These are phyloP conservation scores for Bombus pyrosoma DNA, from an alignment of 1,140 invertebrate genomes.

Conservation along the genomic window DNA sequence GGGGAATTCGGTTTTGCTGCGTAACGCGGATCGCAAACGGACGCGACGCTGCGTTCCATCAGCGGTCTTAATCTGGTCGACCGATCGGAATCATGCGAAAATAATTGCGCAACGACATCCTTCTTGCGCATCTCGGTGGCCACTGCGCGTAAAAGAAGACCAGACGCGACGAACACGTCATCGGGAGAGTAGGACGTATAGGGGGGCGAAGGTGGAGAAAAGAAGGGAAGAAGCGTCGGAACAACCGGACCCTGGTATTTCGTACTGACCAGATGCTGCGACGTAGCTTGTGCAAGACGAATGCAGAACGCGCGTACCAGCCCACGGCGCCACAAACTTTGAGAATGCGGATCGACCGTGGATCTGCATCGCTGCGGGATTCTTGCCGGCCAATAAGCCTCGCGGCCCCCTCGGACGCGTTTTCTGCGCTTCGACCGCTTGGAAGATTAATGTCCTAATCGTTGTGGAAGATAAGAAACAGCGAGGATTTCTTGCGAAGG, in stretches of 20 bases:
- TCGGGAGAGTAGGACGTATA: background rate
- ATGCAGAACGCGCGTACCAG: conserved; percentile 52
- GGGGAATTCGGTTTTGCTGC: conserved; percentile 64
- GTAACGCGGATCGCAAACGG: conserved; percentile 48
- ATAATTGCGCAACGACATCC: conserved; percentile 73
- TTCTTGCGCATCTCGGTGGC: conserved; percentile 45
- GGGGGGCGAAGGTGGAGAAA: background rate
- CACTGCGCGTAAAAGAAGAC: conserved; percentile 22
- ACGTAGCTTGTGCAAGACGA: conserved; percentile 6
- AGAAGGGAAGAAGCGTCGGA: conserved; percentile 32
- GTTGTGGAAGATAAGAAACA: conserved; percentile 17
- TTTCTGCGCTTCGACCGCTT: conserved; percentile 25
- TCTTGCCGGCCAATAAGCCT: conserved; percentile 7
- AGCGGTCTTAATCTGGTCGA: conserved; percentile 70
- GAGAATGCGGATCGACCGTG: conserved; percentile 60
- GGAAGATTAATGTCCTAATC: conserved; percentile 57
- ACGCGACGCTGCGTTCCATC: conserved; percentile 53
- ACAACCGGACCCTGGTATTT: conserved; percentile 39
- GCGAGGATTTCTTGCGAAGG: background rate
- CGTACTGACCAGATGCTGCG: conserved; percentile 50
- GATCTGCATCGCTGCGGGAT: conserved; percentile 54
- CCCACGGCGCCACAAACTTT: conserved; percentile 49
- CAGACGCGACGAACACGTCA: background rate
- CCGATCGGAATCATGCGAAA: conserved; percentile 77
- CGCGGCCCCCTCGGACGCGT: conserved; percentile 3